These are phyloP conservation scores for Chelon auratus DNA, from an alignment of 2,797 vertebrate genomes.

Conservation along the genomic window DNA sequence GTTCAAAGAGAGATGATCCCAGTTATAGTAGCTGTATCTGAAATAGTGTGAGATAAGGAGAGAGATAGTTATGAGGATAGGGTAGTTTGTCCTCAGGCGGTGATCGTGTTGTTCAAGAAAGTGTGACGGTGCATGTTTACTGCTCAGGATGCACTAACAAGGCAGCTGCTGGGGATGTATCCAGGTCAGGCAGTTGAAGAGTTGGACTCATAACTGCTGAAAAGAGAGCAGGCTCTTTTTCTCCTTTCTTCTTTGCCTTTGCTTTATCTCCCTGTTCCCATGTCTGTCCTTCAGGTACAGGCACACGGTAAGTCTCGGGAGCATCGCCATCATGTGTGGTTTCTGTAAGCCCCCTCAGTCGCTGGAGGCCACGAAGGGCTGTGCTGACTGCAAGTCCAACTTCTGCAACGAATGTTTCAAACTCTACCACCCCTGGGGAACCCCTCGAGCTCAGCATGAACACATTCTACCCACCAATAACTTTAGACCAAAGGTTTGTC, in stretches of 20 bases:
- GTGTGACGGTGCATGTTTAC: constrained; percentile 70
- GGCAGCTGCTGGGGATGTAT: constrained; percentile 65
- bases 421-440: constrained; percentile 98
- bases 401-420: constrained; percentile 99
- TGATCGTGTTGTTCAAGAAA: constrained; percentile 47
- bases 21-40: constrained; percentile 26
- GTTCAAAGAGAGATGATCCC: constrained; percentile 44
- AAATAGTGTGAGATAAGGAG: constrained; percentile 3
- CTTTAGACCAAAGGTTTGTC: constrained; percentile 94
- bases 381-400: constrained; percentile 94
- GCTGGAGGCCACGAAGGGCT: constrained; percentile 96
- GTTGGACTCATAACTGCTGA: constrained; percentile 35
- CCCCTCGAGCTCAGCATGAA: constrained; percentile 95
- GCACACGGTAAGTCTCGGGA: constrained; percentile 92
- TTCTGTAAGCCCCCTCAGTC: constrained; percentile 93
- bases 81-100: constrained; percentile 38
- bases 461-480: constrained; percentile 94
- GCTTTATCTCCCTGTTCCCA: constrained; percentile 21
- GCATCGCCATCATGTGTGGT: constrained; percentile 92
- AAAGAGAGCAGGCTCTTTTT: constrained; percentile 48
- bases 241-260: constrained; percentile 13
- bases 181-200: constrained; percentile 64
- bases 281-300: constrained; percentile 81
- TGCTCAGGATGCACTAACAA: constrained; percentile 56
- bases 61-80: constrained; percentile 27